Evolutionary conservation across 2,113 vertebrate species (phyloP).

Genomic region (Clarias magur): DNA sequence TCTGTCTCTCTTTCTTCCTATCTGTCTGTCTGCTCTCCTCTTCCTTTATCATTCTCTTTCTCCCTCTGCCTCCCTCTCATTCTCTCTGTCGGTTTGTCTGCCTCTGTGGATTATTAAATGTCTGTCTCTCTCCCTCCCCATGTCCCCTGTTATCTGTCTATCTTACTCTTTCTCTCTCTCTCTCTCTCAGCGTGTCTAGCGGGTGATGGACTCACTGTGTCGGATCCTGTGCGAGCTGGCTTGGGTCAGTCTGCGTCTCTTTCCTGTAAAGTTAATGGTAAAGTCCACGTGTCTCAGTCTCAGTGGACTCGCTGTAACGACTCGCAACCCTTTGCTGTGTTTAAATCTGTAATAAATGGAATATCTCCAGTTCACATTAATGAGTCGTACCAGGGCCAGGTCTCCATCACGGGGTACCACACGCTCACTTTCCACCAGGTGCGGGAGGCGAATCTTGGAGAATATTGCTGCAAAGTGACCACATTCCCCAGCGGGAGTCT

Average conservation of each 20-base stretch:
- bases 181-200: background rate
- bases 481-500: slow-evolving; percentile 38
- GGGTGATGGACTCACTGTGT: background rate
- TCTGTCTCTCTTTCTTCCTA: too few relatives aligned
- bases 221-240: background rate
- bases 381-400: background rate
- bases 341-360: background rate
- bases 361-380: background rate
- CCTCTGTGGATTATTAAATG: too few relatives aligned
- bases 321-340: slow-evolving; percentile 20
- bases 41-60: too few relatives aligned
- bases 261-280: background rate
- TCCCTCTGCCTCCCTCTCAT: too few relatives aligned
- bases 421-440: slow-evolving; percentile 13
- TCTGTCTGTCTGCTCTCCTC: too few relatives aligned
- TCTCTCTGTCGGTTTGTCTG: too few relatives aligned
- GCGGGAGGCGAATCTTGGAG: slow-evolving; percentile 33
- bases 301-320: slow-evolving; percentile 22
- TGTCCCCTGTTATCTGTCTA: too few relatives aligned
- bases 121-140: too few relatives aligned
- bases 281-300: background rate
- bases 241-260: slow-evolving; percentile 33
- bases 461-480: slow-evolving; percentile 43
- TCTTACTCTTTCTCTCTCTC: background rate
- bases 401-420: slow-evolving; percentile 6